Conservation (phyloP, 2,888 invertebrate species). For the Acrobasis repandana region DNA sequence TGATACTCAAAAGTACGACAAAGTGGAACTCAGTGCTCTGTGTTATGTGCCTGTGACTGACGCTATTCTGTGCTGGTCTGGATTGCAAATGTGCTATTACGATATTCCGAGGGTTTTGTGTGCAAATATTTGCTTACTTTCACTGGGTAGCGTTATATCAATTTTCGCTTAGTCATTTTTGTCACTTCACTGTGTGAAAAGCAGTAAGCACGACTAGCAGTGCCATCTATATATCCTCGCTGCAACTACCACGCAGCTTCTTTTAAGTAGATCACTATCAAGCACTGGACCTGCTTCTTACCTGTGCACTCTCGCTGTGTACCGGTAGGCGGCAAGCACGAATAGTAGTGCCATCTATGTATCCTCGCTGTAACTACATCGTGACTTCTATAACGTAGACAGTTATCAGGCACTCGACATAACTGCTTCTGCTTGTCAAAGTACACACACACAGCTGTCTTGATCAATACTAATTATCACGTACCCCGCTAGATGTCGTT, state of each 20-base stretch:
- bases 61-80: no score
- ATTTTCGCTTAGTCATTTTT: not conserved
- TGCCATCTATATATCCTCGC: not conserved
- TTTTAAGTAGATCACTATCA: not conserved
- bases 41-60: no score
- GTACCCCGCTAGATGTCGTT: not conserved
- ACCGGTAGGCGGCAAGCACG: not conserved
- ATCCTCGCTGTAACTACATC: not conserved
- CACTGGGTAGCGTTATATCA: not conserved
- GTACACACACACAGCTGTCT: not conserved
- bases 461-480: not conserved
- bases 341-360: not conserved
- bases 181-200: not conserved
- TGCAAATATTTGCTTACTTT: no score
- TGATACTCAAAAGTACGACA: no score
- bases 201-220: not conserved
- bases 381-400: not conserved
- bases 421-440: not conserved
- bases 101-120: no score
- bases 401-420: not conserved
- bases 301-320: no score
- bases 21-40: no score
- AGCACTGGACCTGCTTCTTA: not conserved
- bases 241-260: not conserved
- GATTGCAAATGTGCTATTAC: no score